These are phyloP conservation scores for Drosophila orena DNA, from an alignment of 1,140 invertebrate species.

Conservation along the genomic window DNA sequence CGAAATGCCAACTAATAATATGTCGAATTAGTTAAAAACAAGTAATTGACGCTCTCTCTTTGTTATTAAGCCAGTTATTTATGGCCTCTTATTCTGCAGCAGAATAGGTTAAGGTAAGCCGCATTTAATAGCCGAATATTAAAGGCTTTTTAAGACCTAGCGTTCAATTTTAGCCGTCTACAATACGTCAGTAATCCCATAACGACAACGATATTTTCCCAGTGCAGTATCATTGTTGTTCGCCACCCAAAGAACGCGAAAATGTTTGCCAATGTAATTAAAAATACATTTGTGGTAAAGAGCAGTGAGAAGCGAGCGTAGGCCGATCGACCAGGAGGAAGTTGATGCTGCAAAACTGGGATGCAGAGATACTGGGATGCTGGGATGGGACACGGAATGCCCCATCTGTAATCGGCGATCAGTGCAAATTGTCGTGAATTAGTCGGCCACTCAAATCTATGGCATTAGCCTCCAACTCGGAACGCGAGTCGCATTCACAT, in stretches of 20 bases:
- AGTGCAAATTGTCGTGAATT: conserved; percentile 77
- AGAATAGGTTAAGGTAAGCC: too few species aligned
- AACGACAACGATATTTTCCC: not conserved
- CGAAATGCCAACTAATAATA: not conserved
- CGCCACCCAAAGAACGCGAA: conserved; percentile 43
- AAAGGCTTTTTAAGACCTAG: not conserved
- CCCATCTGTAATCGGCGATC: conserved; percentile 63
- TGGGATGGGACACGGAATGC: conserved; percentile 13
- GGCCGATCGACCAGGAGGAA: conserved; percentile 44
- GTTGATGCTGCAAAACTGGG: conserved; percentile 6
- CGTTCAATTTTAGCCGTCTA: not conserved
- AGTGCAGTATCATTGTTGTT: conserved; percentile 50
- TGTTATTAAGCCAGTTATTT: too few species aligned
- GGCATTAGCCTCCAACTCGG: conserved; percentile 58
- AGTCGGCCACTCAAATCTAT: conserved; percentile 49
- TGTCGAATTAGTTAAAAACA: too few species aligned
- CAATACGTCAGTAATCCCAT: not conserved
- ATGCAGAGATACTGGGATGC: not conserved
- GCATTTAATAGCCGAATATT: too few species aligned
- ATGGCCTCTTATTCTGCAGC: too few species aligned
- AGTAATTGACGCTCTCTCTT: too few species aligned
- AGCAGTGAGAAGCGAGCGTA: conserved; percentile 54
- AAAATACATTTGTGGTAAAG: conserved; percentile 76
- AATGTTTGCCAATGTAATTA: conserved; percentile 80
- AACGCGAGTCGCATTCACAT: conserved; percentile 36